Conservation (phyloP, 2,113 vertebrate species). For the Mus spicilegus region DNA sequence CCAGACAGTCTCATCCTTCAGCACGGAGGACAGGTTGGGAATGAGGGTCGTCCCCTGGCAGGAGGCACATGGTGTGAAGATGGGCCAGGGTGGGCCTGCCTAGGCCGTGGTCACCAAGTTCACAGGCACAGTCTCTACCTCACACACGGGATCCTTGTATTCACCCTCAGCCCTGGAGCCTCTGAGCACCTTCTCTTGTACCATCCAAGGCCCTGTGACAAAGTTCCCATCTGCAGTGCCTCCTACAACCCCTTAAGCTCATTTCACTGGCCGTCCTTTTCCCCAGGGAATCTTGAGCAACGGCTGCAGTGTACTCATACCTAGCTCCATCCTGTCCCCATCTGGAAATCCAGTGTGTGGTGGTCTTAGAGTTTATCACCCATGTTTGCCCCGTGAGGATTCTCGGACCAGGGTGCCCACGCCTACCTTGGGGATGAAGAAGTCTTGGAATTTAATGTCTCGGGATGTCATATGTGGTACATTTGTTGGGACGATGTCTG, state of each 20-base stretch:
- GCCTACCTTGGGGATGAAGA: neutral
- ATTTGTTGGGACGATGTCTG: neutral
- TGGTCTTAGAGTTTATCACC: neutral
- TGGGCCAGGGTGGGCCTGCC: too few species aligned
- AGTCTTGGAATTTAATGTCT: neutral
- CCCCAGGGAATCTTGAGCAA: too few species aligned
- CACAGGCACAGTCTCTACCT: too few species aligned
- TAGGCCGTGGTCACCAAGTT: too few species aligned
- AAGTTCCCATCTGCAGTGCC: slow-evolving; percentile 11
- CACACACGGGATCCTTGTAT: too few species aligned
- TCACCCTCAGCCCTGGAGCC: neutral
- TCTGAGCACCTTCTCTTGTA: neutral
- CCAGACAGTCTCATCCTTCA: too few species aligned
- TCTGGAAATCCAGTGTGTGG: neutral
- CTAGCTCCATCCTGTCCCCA: neutral
- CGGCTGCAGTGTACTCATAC: neutral
- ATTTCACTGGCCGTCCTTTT: neutral
- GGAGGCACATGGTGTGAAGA: too few species aligned
- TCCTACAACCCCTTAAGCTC: slow-evolving; percentile 31
- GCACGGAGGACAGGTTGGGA: too few species aligned
- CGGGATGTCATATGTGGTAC: neutral
- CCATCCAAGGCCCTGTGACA: neutral
- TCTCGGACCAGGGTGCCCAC: fast-evolving
- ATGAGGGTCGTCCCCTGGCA: too few species aligned
- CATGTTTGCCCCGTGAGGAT: neutral